phyloP scores from a whole-genome alignment of 2,113 vertebrate genomes.

The Pygathrix nemaeus region DNA sequence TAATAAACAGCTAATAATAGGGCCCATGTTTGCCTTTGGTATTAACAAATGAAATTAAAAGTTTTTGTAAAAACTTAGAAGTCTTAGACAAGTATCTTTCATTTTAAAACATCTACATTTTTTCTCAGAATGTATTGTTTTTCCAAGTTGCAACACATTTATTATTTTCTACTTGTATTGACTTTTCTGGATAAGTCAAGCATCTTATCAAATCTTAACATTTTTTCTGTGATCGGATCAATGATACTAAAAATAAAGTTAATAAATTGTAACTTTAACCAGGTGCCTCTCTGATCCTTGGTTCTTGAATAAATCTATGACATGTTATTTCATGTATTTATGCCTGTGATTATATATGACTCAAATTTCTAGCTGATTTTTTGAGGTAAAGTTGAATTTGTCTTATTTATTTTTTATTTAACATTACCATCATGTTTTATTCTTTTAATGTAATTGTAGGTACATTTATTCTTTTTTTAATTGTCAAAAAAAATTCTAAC shows the following conservation, averaged over 20 bases:
- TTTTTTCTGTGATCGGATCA: neutral
- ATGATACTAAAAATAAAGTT: neutral
- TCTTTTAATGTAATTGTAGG: neutral
- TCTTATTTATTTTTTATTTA: slow-evolving; percentile 10
- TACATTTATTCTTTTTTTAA: neutral
- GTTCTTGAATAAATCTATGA: neutral
- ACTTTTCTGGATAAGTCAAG: neutral
- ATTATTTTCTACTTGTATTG: neutral
- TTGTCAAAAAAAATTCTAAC: neutral
- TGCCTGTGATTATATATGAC: neutral
- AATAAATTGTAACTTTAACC: neutral
- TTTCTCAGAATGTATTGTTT: neutral
- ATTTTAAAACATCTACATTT: neutral
- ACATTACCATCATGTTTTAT: neutral
- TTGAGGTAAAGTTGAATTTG: slow-evolving; percentile 16
- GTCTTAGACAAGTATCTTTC: neutral
- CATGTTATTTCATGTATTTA: neutral
- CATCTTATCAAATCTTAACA: neutral
- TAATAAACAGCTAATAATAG: neutral
- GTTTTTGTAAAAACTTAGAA: neutral
- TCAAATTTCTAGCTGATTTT: neutral
- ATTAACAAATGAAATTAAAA: slow-evolving; percentile 1
- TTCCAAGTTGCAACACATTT: neutral
- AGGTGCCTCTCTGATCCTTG: accelerated
- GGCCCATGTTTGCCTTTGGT: neutral